Conservation (phyloP, 2,797 vertebrate genomes). For the Thamnophis elegans region DNA sequence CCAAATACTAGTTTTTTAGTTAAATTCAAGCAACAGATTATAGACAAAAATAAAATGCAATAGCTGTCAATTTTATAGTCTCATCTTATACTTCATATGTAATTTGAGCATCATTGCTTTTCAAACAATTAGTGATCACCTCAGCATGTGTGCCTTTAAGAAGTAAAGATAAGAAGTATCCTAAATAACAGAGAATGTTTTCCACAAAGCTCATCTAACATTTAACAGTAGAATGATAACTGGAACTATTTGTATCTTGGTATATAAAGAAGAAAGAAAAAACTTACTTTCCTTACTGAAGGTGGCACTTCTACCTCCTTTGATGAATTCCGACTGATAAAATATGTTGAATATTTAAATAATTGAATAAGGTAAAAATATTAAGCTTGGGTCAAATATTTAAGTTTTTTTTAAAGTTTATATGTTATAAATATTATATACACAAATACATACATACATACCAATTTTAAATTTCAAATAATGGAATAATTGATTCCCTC, state of each 20-base stretch:
- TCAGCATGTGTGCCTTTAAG: neutral
- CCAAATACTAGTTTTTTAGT: neutral
- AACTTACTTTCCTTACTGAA: conserved; percentile 21
- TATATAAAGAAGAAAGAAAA: neutral
- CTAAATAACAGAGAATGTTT: neutral
- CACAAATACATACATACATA: neutral
- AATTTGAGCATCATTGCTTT: neutral
- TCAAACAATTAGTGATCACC: neutral
- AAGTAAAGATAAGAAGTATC: neutral
- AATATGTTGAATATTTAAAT: neutral
- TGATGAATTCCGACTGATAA: neutral
- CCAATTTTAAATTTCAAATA: neutral
- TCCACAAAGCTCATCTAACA: neutral
- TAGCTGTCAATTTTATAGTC: neutral
- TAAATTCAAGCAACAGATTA: neutral
- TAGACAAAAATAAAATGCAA: neutral
- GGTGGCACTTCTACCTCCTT: conserved; percentile 16
- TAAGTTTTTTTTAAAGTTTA: neutral
- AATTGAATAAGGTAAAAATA: neutral
- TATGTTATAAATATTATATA: neutral
- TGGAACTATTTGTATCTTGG: neutral
- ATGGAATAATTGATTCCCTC: neutral
- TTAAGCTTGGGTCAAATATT: neutral
- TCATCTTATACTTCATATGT: neutral
- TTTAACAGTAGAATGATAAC: neutral